Base-by-base conservation (phyloP, 2,113 vertebrate species). In the Amazona guildingii region DNA sequence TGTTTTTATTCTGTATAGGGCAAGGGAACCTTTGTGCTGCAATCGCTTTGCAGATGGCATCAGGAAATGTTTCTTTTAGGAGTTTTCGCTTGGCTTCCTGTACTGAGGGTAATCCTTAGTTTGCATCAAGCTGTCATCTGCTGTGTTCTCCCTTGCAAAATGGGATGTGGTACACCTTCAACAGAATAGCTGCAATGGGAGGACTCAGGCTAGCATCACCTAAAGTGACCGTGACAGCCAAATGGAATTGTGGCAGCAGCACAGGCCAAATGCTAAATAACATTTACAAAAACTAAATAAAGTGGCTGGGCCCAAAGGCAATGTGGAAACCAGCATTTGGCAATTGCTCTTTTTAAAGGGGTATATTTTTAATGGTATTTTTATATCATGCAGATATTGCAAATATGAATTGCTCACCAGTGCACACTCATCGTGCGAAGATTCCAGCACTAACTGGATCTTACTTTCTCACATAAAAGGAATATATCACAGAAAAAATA, bases 381-480 rank as follows among this genome's bases (percentile, higher is more conserved):
- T 96, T 95, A 78, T 86, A 86, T 88, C 48, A 61, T 82, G 76
- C 55, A 96, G 85, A 75, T 94, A 95, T 72, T 94, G 68, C 88
- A 94, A 94, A 94, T 92, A 96, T 25, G 61, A 95, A 96, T 92
- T 92, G 92, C 86, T 92, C 83, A 93, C 79, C 35, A 52, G 90
- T 96, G 95, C 92, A 86, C 67, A 63, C 72, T 96, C 83, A 55
- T 86, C 68, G 90, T 88, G 73, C 43, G 86, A 81, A 86, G 79
- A 82, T 86, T 90, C 83, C 76, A 75, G 18, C 55, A 37, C 46
- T 94, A 93, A 52, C 68, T 64, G 37, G 55, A 74, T 84, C 72
- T 64, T 90, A 52, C 73, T 67, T 92, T 91, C 49, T 74, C 74
- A 23, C 43, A 84, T 90, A 82, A 86, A 92, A 92, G 20, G 51